Conservation (phyloP, 2,113 vertebrate genomes). For the Excalfactoria chinensis region DNA sequence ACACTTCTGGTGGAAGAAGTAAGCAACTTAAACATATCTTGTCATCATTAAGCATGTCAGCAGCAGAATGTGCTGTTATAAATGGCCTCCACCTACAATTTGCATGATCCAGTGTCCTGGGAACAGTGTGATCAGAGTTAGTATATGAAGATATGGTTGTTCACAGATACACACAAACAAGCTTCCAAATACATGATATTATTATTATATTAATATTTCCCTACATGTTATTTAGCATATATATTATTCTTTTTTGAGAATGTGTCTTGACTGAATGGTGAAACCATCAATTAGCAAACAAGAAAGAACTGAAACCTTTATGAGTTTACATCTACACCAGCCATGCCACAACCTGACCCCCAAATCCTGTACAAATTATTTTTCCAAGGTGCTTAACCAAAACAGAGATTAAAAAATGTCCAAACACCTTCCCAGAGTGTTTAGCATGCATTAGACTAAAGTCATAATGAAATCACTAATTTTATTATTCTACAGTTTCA, state of each 20-base stretch:
- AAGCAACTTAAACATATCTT: background rate
- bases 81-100: background rate
- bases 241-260: background rate
- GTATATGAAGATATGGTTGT: background rate
- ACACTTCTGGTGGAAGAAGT: background rate
- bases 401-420: background rate
- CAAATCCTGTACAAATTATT: background rate
- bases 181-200: background rate
- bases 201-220: background rate
- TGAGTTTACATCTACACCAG: background rate
- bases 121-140: background rate
- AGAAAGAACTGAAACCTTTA: background rate
- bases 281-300: background rate
- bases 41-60: background rate
- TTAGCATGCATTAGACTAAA: background rate
- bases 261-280: background rate
- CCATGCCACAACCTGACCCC: background rate
- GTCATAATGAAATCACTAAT: slow-evolving; percentile 52
- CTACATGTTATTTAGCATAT: background rate
- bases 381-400: background rate
- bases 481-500: slow-evolving; percentile 60
- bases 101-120: background rate
- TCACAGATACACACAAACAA: background rate
- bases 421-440: background rate
- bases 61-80: background rate